Percentiles rank a stretch among this genome's conserved stretches.
phyloP scores from a whole-genome alignment of 1,140 invertebrate species.

The Drosophila albomicans region DNA sequence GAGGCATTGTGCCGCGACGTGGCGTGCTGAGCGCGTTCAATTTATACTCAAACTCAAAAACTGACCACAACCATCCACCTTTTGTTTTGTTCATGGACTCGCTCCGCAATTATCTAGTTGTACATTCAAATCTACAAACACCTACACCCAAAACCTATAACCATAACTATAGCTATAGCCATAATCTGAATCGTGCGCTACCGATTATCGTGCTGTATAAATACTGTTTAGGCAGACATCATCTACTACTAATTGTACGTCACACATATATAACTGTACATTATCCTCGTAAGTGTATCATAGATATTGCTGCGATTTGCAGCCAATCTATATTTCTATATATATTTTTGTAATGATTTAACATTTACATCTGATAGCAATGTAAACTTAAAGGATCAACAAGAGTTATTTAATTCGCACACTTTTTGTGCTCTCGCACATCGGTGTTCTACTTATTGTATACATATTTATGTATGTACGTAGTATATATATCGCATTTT shows the following conservation, averaged over 20 bases:
- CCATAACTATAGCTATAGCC: not conserved
- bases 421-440: conserved; percentile 18
- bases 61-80: conserved; percentile 1
- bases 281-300: conserved; percentile 18
- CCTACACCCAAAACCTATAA: not conserved
- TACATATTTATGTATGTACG: conserved; percentile 13
- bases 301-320: conserved; percentile 22
- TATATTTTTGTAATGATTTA: conserved; percentile 77
- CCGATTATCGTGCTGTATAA: conserved; percentile 29
- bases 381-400: conserved; percentile 18
- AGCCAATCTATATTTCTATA: conserved; percentile 29
- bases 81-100: conserved; percentile 64
- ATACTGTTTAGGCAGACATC: conserved; percentile 16
- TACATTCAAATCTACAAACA: conserved; percentile 54
- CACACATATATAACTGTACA: conserved; percentile 32
- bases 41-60: not conserved
- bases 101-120: conserved; percentile 62
- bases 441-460: conserved; percentile 19
- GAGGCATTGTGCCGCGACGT: conserved; percentile 47
- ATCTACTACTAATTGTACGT: conserved; percentile 28
- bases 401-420: conserved; percentile 24
- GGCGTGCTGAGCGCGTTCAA: conserved; percentile 64
- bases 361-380: conserved; percentile 44
- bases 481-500: conserved; percentile 3
- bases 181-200: conserved; percentile 9